Conservation (phyloP, 2,113 vertebrate genomes). For the Caracal caracal region DNA sequence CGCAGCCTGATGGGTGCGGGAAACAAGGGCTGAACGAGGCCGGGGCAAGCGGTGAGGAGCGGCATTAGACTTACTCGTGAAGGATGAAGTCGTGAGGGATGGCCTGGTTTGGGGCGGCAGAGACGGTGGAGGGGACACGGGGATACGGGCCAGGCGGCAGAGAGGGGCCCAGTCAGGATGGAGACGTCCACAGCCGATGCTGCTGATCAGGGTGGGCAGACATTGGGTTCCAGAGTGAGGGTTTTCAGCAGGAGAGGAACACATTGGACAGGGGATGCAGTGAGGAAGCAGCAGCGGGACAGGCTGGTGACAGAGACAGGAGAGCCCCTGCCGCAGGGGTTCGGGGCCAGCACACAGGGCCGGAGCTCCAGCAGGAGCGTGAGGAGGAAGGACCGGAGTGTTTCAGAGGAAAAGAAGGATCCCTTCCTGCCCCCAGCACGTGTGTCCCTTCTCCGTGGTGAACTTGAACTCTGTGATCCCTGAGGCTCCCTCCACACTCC, state of each 20-base stretch:
- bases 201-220: too few relatives aligned
- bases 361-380: not conserved
- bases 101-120: too few relatives aligned
- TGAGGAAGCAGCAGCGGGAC: fast-evolving
- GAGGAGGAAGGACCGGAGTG: not conserved
- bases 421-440: not conserved
- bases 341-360: not conserved
- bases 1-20: not conserved
- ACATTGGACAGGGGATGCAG: not conserved
- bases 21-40: fast-evolving
- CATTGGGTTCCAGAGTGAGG: not conserved
- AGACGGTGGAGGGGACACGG: fast-evolving
- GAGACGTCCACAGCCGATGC: too few relatives aligned
- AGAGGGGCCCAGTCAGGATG: not conserved
- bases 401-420: not conserved
- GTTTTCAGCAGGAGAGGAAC: not conserved
- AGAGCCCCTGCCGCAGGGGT: fast-evolving
- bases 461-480: not conserved
- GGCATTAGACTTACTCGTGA: not conserved
- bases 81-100: not conserved
- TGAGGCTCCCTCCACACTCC: not conserved
- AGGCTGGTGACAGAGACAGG: not conserved
- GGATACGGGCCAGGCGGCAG: too few relatives aligned
- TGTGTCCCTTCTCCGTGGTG: not conserved
- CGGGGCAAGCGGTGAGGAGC: not conserved